Conservation (phyloP, 2,113 vertebrate genomes). For the Arvicanthis niloticus region DNA sequence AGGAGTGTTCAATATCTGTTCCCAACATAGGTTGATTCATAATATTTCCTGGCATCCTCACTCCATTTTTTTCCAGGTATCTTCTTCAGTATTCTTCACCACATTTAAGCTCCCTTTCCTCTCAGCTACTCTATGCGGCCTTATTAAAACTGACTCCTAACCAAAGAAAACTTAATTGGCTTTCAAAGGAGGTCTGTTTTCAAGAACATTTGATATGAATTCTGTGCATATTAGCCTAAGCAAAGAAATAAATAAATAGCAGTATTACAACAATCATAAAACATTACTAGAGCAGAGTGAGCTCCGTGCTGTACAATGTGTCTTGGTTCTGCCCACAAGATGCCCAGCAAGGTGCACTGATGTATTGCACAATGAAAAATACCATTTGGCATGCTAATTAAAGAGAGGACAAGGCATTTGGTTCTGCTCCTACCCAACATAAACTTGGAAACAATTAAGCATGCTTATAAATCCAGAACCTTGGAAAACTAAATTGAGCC, state of each 20-base stretch:
- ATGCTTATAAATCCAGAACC: slow-evolving; percentile 59
- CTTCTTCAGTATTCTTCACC: background rate
- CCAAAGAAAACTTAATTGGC: slow-evolving; percentile 56
- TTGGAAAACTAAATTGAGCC: slow-evolving; percentile 51
- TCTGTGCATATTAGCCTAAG: slow-evolving; percentile 43
- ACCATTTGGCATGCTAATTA: slow-evolving; percentile 48
- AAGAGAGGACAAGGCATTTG: slow-evolving; percentile 29
- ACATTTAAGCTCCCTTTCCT: slow-evolving; percentile 40
- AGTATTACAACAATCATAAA: slow-evolving; percentile 27
- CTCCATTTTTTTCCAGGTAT: background rate
- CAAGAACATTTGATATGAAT: slow-evolving; percentile 40
- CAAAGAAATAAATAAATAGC: slow-evolving; percentile 62
- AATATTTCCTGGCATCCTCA: background rate
- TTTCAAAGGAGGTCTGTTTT: slow-evolving; percentile 35
- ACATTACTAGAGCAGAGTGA: background rate
- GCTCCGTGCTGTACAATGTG: background rate
- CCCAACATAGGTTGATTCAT: background rate
- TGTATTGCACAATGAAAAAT: background rate
- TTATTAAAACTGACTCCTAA: slow-evolving; percentile 59
- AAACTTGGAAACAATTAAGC: slow-evolving; percentile 69
- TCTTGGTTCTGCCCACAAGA: background rate
- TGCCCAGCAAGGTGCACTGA: background rate
- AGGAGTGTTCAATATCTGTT: background rate
- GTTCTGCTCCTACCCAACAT: slow-evolving; percentile 18
- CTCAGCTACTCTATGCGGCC: background rate